Evolutionary conservation across 2,113 vertebrate species (phyloP).

Genomic region (Pseudopipra pipra): DNA sequence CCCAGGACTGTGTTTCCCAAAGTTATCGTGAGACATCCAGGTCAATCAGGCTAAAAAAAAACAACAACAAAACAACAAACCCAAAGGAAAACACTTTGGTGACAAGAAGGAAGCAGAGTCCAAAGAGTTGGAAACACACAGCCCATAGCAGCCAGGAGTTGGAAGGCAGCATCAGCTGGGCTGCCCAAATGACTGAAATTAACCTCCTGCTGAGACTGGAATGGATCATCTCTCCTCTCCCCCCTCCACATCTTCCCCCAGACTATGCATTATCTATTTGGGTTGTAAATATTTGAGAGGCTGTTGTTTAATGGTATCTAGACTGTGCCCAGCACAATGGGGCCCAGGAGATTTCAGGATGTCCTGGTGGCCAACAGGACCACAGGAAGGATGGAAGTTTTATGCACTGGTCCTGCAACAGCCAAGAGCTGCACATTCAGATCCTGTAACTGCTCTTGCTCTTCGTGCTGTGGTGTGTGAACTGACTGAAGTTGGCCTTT

Average conservation of each 20-base stretch:
- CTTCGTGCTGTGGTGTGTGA: neutral
- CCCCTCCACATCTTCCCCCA: neutral
- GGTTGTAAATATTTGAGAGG: neutral
- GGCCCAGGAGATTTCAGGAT: neutral
- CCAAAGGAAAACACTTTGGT: neutral
- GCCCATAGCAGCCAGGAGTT: neutral
- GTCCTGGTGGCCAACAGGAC: neutral
- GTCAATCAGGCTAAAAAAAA: neutral
- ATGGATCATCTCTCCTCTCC: neutral
- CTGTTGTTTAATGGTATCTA: neutral
- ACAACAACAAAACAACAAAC: neutral
- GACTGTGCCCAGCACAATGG: neutral
- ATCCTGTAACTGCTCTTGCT: neutral
- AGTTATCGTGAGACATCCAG: neutral
- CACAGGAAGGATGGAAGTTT: neutral
- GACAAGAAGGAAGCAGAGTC: neutral
- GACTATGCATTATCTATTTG: neutral
- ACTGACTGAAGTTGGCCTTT: neutral
- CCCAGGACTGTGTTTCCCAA: neutral
- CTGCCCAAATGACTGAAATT: neutral
- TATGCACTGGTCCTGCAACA: neutral
- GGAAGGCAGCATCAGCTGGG: neutral
- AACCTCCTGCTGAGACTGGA: neutral
- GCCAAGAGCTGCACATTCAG: neutral
- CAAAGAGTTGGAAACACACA: neutral